Base-by-base conservation (phyloP, 2,797 vertebrate species). In the Melanotaenia parkinsoni region DNA sequence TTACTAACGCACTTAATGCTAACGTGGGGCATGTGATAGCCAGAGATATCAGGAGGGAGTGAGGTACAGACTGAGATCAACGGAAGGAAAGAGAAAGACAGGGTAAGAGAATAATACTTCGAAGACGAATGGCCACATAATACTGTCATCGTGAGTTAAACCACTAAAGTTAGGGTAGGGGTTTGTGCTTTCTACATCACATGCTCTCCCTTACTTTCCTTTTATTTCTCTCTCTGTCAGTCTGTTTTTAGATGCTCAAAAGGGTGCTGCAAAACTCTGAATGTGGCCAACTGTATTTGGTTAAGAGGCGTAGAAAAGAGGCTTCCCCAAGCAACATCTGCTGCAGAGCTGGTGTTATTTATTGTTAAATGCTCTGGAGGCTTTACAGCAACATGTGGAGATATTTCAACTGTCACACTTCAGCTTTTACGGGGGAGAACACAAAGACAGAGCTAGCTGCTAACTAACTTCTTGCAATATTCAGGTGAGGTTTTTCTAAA, bases 121-220 rank as follows among this genome's bases (percentile, higher is more conserved):
- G 69, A 89, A 94, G 91, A 94, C 69, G 81, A 92, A 93, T 90
- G 86, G 77, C 67, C 84, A 87, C 85, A 92, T 92, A 89, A 92
- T 88, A 83, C 86, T 91, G 91, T 91, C 89, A 92, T 91, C 87
- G 67, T 86, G 87, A 91, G 82, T 91, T 88, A 89, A 91, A 91
- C 83, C 86, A 81, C 82, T 74, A 51, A 78, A 78, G 78, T 67
- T 80, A 79, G 83, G 65, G 84, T 18, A 89, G 86, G 77, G 85
- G 84, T 81, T 79, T 80, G 76, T 80, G 66, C 80, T 82, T 80
- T 89, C 80, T 81, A 81, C 80, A 3, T 33, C 75, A 76, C 76
- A 88, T 86, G 78, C 75, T 77, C 74, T 16, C 14, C 65, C 75
- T 72, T 72, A 67, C 56, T 50, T 65, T 78, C 56, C 65, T 40